Base-by-base conservation (phyloP, 2,113 vertebrate genomes). In the Semnornis frantzii region DNA sequence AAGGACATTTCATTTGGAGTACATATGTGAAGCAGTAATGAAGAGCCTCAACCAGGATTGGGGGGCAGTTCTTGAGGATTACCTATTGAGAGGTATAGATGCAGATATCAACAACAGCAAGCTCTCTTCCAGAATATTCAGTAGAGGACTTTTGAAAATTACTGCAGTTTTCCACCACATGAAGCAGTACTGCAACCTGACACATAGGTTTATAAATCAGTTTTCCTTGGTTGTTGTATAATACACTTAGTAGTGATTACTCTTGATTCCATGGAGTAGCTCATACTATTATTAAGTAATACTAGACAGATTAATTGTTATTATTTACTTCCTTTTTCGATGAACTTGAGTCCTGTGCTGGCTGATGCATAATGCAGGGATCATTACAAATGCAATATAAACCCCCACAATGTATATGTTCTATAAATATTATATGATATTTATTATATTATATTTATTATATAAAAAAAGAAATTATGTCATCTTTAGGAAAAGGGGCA, bases 321-420 rank as follows among this genome's bases (percentile, higher is more conserved):
- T 93, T 96, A 87, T 94, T 95, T 96, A 88, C 79, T 77, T 91
- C 69, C 37, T 87, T 87, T 63, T 91, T 77, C 80, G 42, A 89
- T 87, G 37, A 96, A 93, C 52, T 82, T 24, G 8, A 85, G 15
- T 65, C 70, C 65, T 81, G 44, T 14, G 5, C 33, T 62, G 14
- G 30, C 37, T 92, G 75, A 81, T 91, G 37, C 91, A 75, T 23
- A 33, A 85, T 74, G 34, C 33, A 85, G 20, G 8, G 9, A 57
- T 81, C 64, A 69, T 92, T 85, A 69, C 18, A 77, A 87, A 77
- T 58, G 24, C n/a, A 83, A 64, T 9, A 71, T 58, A 69, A 89
- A 73, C 50, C 10, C 13, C 42, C 42, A 15, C 37, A 39, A 39
- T 39, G 37, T 42, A 42, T 15, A 42, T 42, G 11, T 39, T 39